phyloP scores from a whole-genome alignment of 2,888 invertebrate genomes.

The Luffia ferchaultella region DNA sequence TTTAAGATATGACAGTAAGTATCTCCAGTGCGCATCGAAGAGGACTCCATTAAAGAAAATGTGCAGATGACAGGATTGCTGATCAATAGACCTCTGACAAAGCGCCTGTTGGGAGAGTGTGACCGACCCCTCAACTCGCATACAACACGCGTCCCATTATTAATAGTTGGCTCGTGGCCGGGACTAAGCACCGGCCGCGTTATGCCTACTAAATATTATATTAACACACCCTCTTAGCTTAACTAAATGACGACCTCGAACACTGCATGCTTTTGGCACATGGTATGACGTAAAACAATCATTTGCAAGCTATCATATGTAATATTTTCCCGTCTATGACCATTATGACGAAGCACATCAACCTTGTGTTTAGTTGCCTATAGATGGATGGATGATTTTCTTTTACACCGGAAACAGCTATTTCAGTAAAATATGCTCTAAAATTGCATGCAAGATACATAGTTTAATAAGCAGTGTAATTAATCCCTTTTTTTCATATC shows the following conservation, averaged over 20 bases:
- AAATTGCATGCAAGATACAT: too few species aligned
- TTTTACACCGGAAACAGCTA: too few species aligned
- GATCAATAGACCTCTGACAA: slow-evolving; percentile 40
- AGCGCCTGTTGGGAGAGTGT: slow-evolving; percentile 28
- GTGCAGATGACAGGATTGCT: slow-evolving; percentile 49
- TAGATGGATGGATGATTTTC: too few species aligned
- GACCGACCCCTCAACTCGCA: slow-evolving; percentile 29
- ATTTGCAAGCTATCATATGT: too few species aligned
- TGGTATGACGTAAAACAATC: too few species aligned
- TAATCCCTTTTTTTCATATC: too few species aligned
- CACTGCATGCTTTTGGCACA: too few species aligned
- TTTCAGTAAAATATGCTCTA: too few species aligned
- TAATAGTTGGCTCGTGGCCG: slow-evolving; percentile 38
- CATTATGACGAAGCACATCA: too few species aligned
- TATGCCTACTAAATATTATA: slow-evolving; percentile 32
- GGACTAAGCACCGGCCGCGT: slow-evolving; percentile 15
- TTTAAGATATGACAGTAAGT: background rate
- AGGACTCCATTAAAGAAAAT: slow-evolving; percentile 50
- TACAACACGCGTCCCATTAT: slow-evolving; percentile 30
- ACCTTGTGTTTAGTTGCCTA: too few species aligned
- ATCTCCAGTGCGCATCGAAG: slow-evolving; percentile 13
- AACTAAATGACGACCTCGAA: background rate
- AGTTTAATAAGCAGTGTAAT: too few species aligned
- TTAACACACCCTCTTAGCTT: slow-evolving; percentile 21
- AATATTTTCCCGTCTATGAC: too few species aligned